Conservation (phyloP, 1,140 invertebrate species). For the Pararge aegeria region DNA sequence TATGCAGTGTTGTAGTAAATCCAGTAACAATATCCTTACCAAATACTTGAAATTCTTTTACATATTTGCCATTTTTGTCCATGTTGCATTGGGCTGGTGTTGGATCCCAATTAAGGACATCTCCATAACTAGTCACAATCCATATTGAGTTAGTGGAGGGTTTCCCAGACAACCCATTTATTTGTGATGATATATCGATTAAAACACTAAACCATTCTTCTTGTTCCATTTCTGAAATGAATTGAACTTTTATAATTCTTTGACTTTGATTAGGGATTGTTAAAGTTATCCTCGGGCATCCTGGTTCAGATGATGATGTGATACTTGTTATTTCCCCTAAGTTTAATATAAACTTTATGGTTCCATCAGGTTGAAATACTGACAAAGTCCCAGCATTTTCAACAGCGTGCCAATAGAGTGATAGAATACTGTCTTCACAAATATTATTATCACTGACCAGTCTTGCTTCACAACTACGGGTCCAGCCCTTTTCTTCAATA, state of each 20-base stretch:
- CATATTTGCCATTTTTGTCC: slow-evolving; percentile 75
- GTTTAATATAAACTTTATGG: slow-evolving; percentile 84
- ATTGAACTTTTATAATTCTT: slow-evolving; percentile 84
- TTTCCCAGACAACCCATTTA: slow-evolving; percentile 84
- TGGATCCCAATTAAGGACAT: slow-evolving; percentile 90
- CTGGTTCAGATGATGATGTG: slow-evolving; percentile 87
- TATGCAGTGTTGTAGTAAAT: slow-evolving; percentile 79
- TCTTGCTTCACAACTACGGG: slow-evolving; percentile 88
- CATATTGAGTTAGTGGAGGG: slow-evolving; percentile 87
- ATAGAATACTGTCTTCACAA: slow-evolving; percentile 88
- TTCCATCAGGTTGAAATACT: slow-evolving; percentile 87
- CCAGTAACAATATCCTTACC: slow-evolving; percentile 82
- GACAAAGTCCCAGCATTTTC: slow-evolving; percentile 88
- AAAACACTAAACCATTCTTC: slow-evolving; percentile 93
- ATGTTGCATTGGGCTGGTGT: slow-evolving; percentile 68
- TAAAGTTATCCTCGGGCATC: slow-evolving; percentile 85
- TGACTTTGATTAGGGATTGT: slow-evolving; percentile 83
- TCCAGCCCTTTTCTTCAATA: slow-evolving; percentile 91
- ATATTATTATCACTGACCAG: slow-evolving; percentile 81
- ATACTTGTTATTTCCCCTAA: slow-evolving; percentile 88
- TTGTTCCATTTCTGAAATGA: slow-evolving; percentile 88
- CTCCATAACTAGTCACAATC: slow-evolving; percentile 88
- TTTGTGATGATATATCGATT: slow-evolving; percentile 84
- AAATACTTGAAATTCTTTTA: slow-evolving; percentile 85
- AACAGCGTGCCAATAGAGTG: slow-evolving; percentile 87